Conservation (phyloP, 2,113 vertebrate genomes). For the Empidonax traillii region DNA sequence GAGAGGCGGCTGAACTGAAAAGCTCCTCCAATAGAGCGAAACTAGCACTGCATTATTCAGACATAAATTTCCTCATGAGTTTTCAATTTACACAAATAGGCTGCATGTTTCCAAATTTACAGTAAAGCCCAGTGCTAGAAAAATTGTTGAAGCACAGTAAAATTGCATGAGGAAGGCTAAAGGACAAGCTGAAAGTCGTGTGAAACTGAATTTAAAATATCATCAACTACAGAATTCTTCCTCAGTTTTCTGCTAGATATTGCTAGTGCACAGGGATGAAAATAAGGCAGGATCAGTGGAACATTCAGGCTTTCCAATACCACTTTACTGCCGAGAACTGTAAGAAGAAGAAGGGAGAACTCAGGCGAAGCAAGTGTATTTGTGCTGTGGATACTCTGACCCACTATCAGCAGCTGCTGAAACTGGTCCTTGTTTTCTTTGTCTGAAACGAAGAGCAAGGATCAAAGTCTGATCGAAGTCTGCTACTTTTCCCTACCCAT, state of each 20-base stretch:
- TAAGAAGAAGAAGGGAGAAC: not conserved
- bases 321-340: not conserved
- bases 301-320: not conserved
- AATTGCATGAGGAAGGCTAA: not conserved
- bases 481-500: not conserved
- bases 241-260: not conserved
- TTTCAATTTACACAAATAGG: not conserved
- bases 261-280: not conserved
- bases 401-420: not conserved
- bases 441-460: slow-evolving; percentile 1
- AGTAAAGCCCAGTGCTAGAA: not conserved
- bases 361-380: not conserved
- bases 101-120: not conserved
- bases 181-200: not conserved
- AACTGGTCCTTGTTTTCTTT: not conserved
- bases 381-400: not conserved
- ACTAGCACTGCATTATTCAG: not conserved
- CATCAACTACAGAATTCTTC: not conserved
- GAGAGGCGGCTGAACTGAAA: not conserved
- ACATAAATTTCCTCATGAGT: not conserved
- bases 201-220: not conserved
- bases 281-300: not conserved
- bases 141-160: not conserved
- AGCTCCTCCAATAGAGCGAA: not conserved
- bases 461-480: not conserved